Evolutionary conservation across 2,888 invertebrate species (phyloP), one percentile per base, ranked within the genome.

Genomic region (Platypus cylindrus): DNA sequence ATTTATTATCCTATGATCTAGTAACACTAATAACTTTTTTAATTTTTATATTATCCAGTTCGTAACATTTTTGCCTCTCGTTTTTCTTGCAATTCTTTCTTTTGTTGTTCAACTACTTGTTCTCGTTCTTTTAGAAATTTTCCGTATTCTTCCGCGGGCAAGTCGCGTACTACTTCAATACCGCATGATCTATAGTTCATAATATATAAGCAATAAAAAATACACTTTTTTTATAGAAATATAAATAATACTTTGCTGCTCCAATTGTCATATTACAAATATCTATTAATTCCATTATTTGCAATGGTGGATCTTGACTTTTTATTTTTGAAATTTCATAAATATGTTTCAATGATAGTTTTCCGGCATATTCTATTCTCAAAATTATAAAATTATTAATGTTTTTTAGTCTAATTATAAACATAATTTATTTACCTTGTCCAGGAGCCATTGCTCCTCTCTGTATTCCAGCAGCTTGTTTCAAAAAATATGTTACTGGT

Each of bases 251-350:
- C 75, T 72, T 51, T 5, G 91, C 89, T 32, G 75, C 67, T 2
- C 80, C 77, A 45, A 91, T 71, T 7, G 94, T 54, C 73, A 77
- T 74, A 44, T 71, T 68, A 56, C 91, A 93, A 52, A 95, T 71
- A 54, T 80, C 72, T 61, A 85, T 53, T 41, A 84, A 49, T 7
- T 68, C 56, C 44, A 65, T 63, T 50, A 75, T 68, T 49, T 76
- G 73, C 15, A 78, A 58, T 0, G 78, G 64, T 3, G 85, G 83
- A 63, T 97, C 95, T 55, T 80, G 66, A n/a, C 76, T 69, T 63
- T 98, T 97, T n/a, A 98, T 83, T 60, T 77, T 71, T 1, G 98
- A 97, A 55, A 98, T 98, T 73, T 99, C 98, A 63, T 94, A 98
- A 9, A 98, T 62, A 63, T 98, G 98, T 59, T 93, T 97, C 1